Evolutionary conservation across 1,140 invertebrate species (phyloP).

Genomic region (Schlechtendalia chinensis): DNA sequence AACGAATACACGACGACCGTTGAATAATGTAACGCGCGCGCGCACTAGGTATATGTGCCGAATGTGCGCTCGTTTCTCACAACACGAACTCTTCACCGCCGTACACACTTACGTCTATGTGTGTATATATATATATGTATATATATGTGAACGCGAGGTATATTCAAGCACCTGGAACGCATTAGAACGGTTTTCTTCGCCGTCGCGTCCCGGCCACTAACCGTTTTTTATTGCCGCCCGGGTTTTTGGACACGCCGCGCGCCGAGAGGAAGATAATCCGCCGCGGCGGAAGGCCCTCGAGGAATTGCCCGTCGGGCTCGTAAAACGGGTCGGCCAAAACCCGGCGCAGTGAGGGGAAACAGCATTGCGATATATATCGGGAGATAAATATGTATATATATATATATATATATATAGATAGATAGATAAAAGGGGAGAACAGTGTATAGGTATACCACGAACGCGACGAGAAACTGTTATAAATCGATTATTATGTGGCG

Average conservation of each 20-base stretch:
- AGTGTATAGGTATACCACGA: neutral
- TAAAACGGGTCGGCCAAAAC: slow-evolving; percentile 23
- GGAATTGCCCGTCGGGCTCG: slow-evolving; percentile 36
- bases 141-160: too few species aligned
- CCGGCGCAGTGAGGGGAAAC: neutral
- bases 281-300: slow-evolving; percentile 11
- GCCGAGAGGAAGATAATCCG: slow-evolving; percentile 35
- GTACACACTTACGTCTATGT: neutral
- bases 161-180: slow-evolving; percentile 43
- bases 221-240: slow-evolving; percentile 46
- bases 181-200: slow-evolving; percentile 44
- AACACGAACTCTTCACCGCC: neutral
- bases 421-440: neutral
- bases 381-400: neutral
- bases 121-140: neutral
- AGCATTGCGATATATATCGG: neutral
- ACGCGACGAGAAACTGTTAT: slow-evolving; percentile 31
- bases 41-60: neutral
- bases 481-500: slow-evolving; percentile 39
- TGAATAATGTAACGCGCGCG: slow-evolving; percentile 33
- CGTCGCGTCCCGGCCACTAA: slow-evolving; percentile 15
- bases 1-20: neutral
- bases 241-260: slow-evolving; percentile 41
- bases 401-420: slow-evolving; percentile 36
- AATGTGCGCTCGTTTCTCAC: slow-evolving; percentile 33